Conservation (phyloP, 2,797 vertebrate genomes). For the Miichthys miiuy region DNA sequence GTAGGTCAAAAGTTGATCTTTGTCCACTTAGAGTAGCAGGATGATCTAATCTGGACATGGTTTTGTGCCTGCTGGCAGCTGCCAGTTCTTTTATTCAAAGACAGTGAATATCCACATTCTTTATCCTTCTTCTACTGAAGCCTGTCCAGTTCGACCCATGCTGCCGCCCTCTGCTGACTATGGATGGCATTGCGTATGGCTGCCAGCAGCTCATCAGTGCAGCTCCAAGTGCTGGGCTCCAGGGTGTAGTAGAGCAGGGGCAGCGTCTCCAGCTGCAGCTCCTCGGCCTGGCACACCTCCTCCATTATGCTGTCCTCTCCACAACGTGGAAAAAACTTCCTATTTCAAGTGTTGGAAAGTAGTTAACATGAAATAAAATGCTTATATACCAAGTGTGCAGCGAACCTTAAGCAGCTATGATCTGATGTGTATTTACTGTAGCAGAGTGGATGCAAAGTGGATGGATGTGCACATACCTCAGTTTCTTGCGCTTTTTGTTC, state of each 20-base stretch:
- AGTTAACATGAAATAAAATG: neutral
- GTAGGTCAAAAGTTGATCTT: neutral
- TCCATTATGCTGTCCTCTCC: conserved; percentile 81
- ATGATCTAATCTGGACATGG: neutral
- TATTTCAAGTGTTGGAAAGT: conserved; percentile 45
- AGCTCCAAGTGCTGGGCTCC: conserved; percentile 82
- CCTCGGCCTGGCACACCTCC: conserved; percentile 81
- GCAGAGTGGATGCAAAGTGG: neutral
- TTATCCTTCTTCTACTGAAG: conserved; percentile 63
- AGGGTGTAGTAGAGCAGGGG: conserved; percentile 81
- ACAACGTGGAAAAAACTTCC: conserved; percentile 83
- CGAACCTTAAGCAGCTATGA: neutral
- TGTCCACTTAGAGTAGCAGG: neutral
- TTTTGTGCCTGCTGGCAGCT: neutral
- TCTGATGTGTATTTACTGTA: neutral
- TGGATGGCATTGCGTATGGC: conserved; percentile 76
- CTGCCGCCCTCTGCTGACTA: conserved; percentile 82
- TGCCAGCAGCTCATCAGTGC: conserved; percentile 82
- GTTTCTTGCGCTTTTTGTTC: conserved; percentile 85
- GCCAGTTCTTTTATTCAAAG: conserved; percentile 4
- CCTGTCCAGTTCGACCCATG: conserved; percentile 84
- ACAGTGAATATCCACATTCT: neutral
- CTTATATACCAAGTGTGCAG: neutral
- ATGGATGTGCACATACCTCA: conserved; percentile 70
- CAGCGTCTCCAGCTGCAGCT: conserved; percentile 85